Evolutionary conservation across 1,140 invertebrate genomes (phyloP).

Genomic region (Pararge aegeria): DNA sequence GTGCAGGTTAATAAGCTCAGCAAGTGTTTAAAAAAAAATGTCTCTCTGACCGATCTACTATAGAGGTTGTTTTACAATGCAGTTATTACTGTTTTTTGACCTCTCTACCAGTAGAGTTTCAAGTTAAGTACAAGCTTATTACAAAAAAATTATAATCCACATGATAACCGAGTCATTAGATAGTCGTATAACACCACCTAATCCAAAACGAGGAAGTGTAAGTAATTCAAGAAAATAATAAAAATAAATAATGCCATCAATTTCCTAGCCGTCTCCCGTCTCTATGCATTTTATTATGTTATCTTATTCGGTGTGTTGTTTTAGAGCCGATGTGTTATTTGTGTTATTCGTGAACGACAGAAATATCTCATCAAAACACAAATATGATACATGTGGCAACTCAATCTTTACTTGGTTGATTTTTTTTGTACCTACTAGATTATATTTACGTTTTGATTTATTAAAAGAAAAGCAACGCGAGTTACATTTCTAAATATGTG

Average conservation of each 20-base stretch:
- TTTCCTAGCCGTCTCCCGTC: conserved; percentile 26
- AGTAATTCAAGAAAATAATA: conserved; percentile 31
- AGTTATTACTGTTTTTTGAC: no score
- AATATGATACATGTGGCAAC: conserved; percentile 70
- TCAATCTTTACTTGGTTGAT: conserved; percentile 56
- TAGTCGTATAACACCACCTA: neutral
- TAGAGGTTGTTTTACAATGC: no score
- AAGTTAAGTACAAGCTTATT: no score
- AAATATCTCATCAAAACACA: conserved; percentile 66
- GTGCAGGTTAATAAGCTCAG: no score
- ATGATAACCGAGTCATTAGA: neutral
- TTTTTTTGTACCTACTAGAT: conserved; percentile 38
- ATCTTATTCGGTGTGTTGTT: conserved; percentile 56
- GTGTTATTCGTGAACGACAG: conserved; percentile 53
- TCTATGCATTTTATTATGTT: conserved; percentile 56
- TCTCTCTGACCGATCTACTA: no score
- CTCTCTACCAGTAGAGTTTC: no score
- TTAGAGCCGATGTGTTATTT: conserved; percentile 53
- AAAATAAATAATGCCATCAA: conserved; percentile 44
- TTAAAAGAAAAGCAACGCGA: conserved; percentile 12
- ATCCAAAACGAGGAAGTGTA: conserved; percentile 12
- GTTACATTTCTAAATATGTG: no score
- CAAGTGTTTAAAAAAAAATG: no score
- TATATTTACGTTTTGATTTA: conserved; percentile 38
- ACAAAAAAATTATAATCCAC: neutral